Percentiles rank a stretch among this genome's conserved stretches.
Conservation (phyloP, 2,113 vertebrate genomes). For the Lethenteron camtschaticum region DNA sequence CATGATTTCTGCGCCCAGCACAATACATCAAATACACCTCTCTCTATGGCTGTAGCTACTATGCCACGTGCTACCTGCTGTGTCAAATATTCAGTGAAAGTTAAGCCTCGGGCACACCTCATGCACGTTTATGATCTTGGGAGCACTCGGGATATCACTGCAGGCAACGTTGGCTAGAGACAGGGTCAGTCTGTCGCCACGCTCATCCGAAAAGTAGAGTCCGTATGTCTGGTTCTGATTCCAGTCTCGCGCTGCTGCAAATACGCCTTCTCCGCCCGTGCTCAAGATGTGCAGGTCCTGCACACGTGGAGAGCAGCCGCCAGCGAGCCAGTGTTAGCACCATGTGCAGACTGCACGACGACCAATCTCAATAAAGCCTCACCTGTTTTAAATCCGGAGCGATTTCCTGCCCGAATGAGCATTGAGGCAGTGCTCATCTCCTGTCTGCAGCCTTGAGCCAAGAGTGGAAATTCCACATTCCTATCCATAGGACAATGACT, state of each 20-base stretch:
- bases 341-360: no score
- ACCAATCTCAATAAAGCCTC: no score
- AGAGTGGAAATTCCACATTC: no score
- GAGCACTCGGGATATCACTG: constrained; percentile 68
- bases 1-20: no score
- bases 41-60: neutral
- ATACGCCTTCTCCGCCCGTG: constrained; percentile 72
- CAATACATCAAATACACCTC: no score
- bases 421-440: no score
- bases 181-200: constrained; percentile 53
- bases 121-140: constrained; percentile 61
- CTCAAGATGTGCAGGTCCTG: constrained; percentile 85
- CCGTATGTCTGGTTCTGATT: constrained; percentile 78
- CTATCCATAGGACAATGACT: no score
- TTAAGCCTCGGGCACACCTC: constrained; percentile 30
- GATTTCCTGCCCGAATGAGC: no score
- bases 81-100: neutral
- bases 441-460: no score
- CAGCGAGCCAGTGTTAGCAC: no score
- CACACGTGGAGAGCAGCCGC: neutral
- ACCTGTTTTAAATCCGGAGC: no score
- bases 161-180: constrained; percentile 66
- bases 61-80: neutral
- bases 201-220: constrained; percentile 71
- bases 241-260: constrained; percentile 86